Evolutionary conservation across 2,797 vertebrate species (phyloP).

Genomic region (Pygocentrus nattereri): DNA sequence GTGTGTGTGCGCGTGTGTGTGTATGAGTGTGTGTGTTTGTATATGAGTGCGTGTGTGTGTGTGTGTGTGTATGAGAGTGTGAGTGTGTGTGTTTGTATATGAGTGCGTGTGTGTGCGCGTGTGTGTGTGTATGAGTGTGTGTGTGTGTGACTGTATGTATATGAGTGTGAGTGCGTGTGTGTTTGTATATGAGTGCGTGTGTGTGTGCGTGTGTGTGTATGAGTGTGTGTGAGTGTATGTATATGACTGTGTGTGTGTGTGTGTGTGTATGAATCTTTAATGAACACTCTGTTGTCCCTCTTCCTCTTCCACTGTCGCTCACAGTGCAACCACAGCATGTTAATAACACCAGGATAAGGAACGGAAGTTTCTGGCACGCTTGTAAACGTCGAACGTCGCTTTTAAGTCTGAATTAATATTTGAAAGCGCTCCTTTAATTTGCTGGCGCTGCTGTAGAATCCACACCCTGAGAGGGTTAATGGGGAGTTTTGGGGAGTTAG

Average conservation of each 20-base stretch:
- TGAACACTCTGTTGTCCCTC: conserved; percentile 1
- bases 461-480: neutral
- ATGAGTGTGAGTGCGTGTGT: conserved; percentile 29
- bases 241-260: conserved; percentile 18
- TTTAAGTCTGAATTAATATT: neutral
- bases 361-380: neutral
- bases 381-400: conserved; percentile 33
- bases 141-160: too few relatives aligned
- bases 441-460: neutral
- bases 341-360: too few relatives aligned
- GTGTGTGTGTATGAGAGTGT: conserved; percentile 20
- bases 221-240: too few relatives aligned
- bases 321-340: neutral
- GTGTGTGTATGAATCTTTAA: conserved; percentile 34
- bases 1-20: conserved; percentile 16
- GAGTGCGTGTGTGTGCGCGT: conserved; percentile 9
- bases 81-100: too few relatives aligned
- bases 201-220: conserved; percentile 29
- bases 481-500: too few relatives aligned
- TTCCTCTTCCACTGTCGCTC: conserved; percentile 31
- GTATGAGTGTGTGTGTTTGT: too few relatives aligned
- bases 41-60: conserved; percentile 27
- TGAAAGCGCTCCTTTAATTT: neutral
- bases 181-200: conserved; percentile 26
- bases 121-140: conserved; percentile 29